phyloP scores from a whole-genome alignment of 2,113 vertebrate genomes.

The Notothenia rossii region DNA sequence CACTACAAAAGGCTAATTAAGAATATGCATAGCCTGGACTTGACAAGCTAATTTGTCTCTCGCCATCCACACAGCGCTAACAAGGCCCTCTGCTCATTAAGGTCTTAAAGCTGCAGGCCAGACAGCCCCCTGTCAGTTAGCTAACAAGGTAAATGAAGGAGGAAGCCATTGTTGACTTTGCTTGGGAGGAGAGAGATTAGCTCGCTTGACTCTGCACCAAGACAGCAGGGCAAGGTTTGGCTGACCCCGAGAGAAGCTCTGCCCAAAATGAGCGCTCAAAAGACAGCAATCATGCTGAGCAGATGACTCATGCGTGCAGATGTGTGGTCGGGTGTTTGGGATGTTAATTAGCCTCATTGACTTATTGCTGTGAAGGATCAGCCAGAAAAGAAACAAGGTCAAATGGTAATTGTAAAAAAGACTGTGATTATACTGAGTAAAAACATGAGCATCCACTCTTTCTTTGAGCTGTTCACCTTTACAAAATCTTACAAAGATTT shows the following conservation, averaged over 20 bases:
- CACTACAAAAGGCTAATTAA: constrained; percentile 75
- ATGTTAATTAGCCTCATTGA: constrained; percentile 64
- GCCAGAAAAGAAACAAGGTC: constrained; percentile 50
- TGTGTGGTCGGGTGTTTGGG: background rate
- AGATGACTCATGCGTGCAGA: constrained; percentile 26
- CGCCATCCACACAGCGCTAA: constrained; percentile 59
- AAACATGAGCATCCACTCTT: background rate
- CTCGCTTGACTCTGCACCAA: constrained; percentile 58
- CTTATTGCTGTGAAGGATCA: constrained; percentile 54
- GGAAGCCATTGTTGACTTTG: constrained; percentile 65
- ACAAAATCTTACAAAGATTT: background rate
- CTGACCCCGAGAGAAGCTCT: constrained; percentile 40
- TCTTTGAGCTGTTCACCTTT: background rate
- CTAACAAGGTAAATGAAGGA: constrained; percentile 75
- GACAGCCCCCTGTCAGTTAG: constrained; percentile 65
- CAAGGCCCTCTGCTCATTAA: constrained; percentile 74
- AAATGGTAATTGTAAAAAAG: constrained; percentile 18
- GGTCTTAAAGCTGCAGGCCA: constrained; percentile 65
- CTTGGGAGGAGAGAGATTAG: constrained; percentile 64
- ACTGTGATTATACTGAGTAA: constrained; percentile 14
- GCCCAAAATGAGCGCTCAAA: constrained; percentile 29
- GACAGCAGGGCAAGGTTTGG: constrained; percentile 57
- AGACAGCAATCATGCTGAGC: constrained; percentile 45
- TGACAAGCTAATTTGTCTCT: constrained; percentile 74
- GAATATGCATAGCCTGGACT: constrained; percentile 71